Percentiles rank a stretch among this genome's conserved stretches.
phyloP scores from a whole-genome alignment of 2,113 vertebrate genomes.

The Dicaeum eximium region DNA sequence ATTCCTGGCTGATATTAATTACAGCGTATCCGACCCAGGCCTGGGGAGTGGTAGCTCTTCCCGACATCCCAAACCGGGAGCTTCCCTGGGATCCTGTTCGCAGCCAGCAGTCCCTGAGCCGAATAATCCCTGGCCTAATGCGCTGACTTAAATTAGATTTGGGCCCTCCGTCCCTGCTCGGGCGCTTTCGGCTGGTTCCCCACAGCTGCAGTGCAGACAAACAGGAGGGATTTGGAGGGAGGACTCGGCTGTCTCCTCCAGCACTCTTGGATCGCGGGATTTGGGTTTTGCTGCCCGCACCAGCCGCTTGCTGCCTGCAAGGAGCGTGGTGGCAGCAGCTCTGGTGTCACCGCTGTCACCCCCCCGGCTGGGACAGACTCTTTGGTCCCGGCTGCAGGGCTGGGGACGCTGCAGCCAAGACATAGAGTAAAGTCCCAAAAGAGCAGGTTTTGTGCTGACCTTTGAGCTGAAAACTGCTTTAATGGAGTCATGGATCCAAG shows the following conservation, averaged over 20 bases:
- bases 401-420: not conserved
- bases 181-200: not conserved
- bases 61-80: fast-evolving
- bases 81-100: not conserved
- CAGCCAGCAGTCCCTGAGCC: not conserved
- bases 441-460: not conserved
- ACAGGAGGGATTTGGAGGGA: not conserved
- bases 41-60: not conserved
- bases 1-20: not conserved
- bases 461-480: not conserved
- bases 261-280: fast-evolving
- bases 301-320: not conserved
- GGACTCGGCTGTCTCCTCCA: not conserved
- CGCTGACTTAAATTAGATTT: not conserved
- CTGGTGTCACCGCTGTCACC: not conserved
- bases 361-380: fast-evolving
- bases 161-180: not conserved
- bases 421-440: fast-evolving
- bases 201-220: not conserved
- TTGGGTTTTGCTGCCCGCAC: not conserved
- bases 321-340: not conserved
- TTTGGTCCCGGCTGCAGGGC: not conserved
- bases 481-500: not conserved
- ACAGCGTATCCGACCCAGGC: not conserved
- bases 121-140: not conserved